These are phyloP conservation scores for Coelinius sp. DNA, from an alignment of 2,888 invertebrate species.

Conservation along the genomic window DNA sequence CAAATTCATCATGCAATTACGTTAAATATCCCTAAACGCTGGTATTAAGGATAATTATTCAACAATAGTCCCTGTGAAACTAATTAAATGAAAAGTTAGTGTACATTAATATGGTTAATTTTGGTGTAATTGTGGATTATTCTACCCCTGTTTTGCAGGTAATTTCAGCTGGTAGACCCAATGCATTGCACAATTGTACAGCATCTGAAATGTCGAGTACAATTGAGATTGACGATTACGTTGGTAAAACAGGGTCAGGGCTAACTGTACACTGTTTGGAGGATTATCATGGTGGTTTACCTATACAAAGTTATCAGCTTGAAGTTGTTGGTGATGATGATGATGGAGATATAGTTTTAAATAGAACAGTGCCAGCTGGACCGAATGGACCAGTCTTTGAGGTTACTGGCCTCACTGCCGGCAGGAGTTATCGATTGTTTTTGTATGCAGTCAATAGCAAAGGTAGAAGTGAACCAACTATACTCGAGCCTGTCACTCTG, in stretches of 20 bases:
- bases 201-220: slow-evolving; percentile 84
- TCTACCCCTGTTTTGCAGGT: slow-evolving; percentile 54
- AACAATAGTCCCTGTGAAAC: background rate
- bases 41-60: background rate
- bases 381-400: slow-evolving; percentile 79
- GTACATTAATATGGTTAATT: background rate
- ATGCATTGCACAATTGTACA: slow-evolving; percentile 90
- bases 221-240: slow-evolving; percentile 55
- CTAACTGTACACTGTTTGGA: slow-evolving; percentile 89
- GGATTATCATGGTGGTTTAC: slow-evolving; percentile 89
- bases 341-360: slow-evolving; percentile 52
- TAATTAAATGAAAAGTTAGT: slow-evolving; percentile 3
- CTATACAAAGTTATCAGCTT: slow-evolving; percentile 69
- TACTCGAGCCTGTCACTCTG: slow-evolving; percentile 87
- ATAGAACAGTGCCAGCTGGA: slow-evolving; percentile 74
- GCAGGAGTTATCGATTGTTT: slow-evolving; percentile 84
- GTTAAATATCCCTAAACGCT: background rate
- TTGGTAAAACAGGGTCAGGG: slow-evolving; percentile 76
- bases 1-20: background rate
- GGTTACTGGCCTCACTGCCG: slow-evolving; percentile 80
- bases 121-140: slow-evolving; percentile 16
- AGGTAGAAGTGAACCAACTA: slow-evolving; percentile 86
- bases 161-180: slow-evolving; percentile 77
- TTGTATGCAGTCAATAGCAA: slow-evolving; percentile 90
- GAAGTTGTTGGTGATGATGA: slow-evolving; percentile 64